A percentile compares a stretch with the other conserved stretches of the same genome.
phyloP scores from a whole-genome alignment of 2,888 invertebrate species.

The Syritta pipiens region DNA sequence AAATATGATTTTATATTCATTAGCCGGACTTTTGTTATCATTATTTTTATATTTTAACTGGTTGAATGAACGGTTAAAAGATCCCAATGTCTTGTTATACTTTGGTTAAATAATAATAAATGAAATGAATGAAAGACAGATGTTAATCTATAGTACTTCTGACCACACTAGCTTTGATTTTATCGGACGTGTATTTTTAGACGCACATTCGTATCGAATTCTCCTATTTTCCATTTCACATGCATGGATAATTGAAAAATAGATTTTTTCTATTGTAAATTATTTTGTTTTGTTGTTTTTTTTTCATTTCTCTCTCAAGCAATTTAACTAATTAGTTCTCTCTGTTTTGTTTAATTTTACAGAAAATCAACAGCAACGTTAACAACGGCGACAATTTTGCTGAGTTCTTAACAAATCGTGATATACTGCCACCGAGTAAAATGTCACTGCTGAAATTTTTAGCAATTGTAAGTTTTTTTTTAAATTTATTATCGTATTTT shows the following conservation, averaged over 20 bases:
- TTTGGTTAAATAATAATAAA: no score
- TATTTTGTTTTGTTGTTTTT: not conserved
- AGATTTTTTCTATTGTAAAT: not conserved
- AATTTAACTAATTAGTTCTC: slow-evolving; percentile 19
- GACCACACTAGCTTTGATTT: no score
- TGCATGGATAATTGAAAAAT: not conserved
- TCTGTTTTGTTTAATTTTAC: slow-evolving; percentile 69
- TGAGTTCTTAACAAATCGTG: slow-evolving; percentile 75
- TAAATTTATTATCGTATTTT: not conserved
- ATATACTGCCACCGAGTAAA: slow-evolving; percentile 74
- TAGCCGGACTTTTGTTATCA: no score
- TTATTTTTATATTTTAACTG: no score
- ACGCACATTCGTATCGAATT: no score
- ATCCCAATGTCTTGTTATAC: no score
- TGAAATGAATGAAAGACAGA: no score
- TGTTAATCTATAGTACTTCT: no score
- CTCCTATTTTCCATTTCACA: not conserved
- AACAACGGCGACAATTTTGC: slow-evolving; percentile 76
- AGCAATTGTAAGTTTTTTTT: slow-evolving; percentile 86
- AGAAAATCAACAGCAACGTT: slow-evolving; percentile 73
- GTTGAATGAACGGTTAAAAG: no score
- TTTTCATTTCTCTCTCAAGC: no score
- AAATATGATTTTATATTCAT: no score
- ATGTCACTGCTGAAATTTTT: slow-evolving; percentile 84
- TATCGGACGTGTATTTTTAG: no score